A percentile compares a stretch with the other conserved stretches of the same genome.
Evolutionary conservation across 2,797 vertebrate genomes (phyloP).

Genomic region (Tapirus indicus): DNA sequence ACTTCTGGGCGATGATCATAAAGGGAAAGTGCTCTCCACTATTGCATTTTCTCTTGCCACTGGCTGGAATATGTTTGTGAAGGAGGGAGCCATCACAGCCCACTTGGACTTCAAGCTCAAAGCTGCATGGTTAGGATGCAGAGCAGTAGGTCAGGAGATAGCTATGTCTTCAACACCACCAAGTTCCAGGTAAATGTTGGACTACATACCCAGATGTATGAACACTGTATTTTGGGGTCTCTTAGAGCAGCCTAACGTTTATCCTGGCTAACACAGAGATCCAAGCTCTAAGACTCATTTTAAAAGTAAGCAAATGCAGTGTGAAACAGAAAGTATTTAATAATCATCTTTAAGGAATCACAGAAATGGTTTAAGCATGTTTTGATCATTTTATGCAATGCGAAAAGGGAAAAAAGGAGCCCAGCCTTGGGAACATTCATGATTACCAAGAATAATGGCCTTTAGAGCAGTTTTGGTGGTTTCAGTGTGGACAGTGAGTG

Average conservation of each 20-base stretch:
- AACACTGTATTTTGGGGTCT: neutral
- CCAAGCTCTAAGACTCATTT: neutral
- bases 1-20: neutral
- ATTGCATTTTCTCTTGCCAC: neutral
- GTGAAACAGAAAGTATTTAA: neutral
- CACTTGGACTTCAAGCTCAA: neutral
- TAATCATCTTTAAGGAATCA: neutral
- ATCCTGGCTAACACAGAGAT: neutral
- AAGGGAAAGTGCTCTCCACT: neutral
- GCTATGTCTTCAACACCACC: neutral
- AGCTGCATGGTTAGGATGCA: neutral
- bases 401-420: neutral
- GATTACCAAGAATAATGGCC: neutral
- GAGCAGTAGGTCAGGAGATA: neutral
- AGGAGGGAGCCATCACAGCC: neutral
- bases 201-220: neutral
- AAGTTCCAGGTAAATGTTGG: neutral
- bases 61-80: neutral
- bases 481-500: neutral
- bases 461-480: neutral
- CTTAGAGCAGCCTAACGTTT: neutral
- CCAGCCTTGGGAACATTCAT: neutral
- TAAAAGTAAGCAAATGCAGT: neutral
- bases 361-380: neutral
- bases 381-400: neutral